A percentile compares a stretch with the other conserved stretches of the same genome.
These are phyloP conservation scores for Plodia interpunctella DNA, from an alignment of 1,140 invertebrate species.

Conservation along the genomic window DNA sequence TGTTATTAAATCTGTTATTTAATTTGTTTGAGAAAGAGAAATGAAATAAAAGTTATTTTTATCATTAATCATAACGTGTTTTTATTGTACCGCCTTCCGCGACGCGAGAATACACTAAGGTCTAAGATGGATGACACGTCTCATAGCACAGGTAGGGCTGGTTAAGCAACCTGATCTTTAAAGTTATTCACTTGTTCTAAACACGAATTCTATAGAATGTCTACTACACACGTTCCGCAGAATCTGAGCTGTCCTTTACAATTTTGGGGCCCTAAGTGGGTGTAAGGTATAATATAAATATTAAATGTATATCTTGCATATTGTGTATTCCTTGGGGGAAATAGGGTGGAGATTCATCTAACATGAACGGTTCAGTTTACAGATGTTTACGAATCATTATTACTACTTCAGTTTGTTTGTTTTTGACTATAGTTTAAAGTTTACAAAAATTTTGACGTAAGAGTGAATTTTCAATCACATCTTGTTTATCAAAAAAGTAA, in stretches of 20 bases:
- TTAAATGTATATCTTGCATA: not conserved
- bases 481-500: not conserved
- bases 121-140: no score
- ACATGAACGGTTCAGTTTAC: not conserved
- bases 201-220: not conserved
- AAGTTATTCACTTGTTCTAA: constrained; percentile 3
- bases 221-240: no score
- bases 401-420: no score
- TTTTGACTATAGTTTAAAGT: no score
- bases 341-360: constrained; percentile 4
- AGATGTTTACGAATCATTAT: not conserved
- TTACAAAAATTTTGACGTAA: not conserved
- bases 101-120: no score
- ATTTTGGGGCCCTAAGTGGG: not conserved
- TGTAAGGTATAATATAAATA: not conserved
- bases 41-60: no score
- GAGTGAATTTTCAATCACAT: not conserved
- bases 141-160: no score
- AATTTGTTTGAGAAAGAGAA: no score
- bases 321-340: not conserved
- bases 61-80: no score
- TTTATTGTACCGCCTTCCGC: no score
- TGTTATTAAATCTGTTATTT: no score
- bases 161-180: not conserved
- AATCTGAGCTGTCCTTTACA: not conserved